A percentile compares a stretch with the other conserved stretches of the same genome.
These are phyloP conservation scores for Belgica antarctica DNA, from an alignment of 2,888 invertebrate genomes.

Conservation along the genomic window DNA sequence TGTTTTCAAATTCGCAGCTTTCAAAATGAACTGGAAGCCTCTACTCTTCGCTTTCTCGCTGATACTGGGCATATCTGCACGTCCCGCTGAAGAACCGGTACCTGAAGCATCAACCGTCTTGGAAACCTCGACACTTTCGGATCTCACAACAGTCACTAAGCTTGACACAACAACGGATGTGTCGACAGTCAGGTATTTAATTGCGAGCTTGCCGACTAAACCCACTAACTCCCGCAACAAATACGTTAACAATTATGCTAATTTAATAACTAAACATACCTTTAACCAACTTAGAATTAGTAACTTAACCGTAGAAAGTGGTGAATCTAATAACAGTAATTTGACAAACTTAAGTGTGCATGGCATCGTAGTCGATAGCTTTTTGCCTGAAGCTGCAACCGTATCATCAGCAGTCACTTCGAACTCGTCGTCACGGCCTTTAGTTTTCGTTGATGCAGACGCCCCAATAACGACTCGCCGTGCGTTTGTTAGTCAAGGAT, in stretches of 20 bases:
- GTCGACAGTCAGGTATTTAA: constrained; percentile 37
- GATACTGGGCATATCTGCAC: background rate
- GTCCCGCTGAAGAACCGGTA: constrained; percentile 33
- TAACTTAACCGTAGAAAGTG: background rate
- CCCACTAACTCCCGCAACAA: constrained; percentile 31
- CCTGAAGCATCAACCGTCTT: constrained; percentile 4
- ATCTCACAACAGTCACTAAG: background rate
- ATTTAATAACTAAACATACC: constrained; percentile 41
- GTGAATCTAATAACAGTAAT: constrained; percentile 32
- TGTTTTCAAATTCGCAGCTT: background rate
- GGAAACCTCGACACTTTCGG: constrained; percentile 18
- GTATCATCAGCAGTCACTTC: constrained; percentile 6
- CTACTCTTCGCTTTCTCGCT: constrained; percentile 24
- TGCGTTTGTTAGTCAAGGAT: background rate
- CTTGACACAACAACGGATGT: background rate
- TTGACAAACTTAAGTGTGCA: background rate
- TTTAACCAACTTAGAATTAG: constrained; percentile 27
- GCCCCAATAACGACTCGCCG: background rate
- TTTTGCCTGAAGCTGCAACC: background rate
- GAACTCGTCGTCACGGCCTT: constrained; percentile 9
- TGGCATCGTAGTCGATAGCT: background rate
- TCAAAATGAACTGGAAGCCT: constrained; percentile 40
- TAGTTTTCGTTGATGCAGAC: background rate
- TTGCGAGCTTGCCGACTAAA: constrained; percentile 26
- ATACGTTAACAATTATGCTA: constrained; percentile 41